Evolutionary conservation across 2,113 vertebrate species (phyloP), one percentile per base, ranked within the genome.

Genomic region (Pseudonaja textilis): DNA sequence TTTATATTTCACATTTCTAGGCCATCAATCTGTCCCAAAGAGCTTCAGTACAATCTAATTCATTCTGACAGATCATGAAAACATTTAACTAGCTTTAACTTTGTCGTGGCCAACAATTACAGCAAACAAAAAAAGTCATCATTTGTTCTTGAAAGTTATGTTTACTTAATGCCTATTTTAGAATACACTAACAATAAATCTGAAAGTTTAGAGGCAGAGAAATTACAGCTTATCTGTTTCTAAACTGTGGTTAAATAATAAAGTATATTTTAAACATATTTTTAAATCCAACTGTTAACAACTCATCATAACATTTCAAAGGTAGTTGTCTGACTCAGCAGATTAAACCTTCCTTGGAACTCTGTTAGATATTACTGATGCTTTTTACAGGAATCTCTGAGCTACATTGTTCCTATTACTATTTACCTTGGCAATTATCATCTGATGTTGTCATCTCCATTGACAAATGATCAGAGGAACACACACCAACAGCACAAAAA

Each of bases 61-160:
- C 54, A 59, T 81, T 95, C 85, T 88, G 93, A 94, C 95, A 89
- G 88, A 89, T 96, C 95, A 96, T 96, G 93, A 91, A 96, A 96
- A 90, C 18, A 11, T 96, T 93, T 94, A 92, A 95, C 95, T 89
- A n/a, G 95, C 96, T n/a, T 69, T 69, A 69, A 69, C 95, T 95
- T 96, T 96, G 94, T 87, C 64, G 93, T 94, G 95, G 93, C 92
- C 52, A 93, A n/a, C 94, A 94, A 85, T 89, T 91, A 94, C 1
- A 0, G 3, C 34, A 81, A 81, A 81, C 74, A 42, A 42, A 81
- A 81, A 81, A 81, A 52, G 14, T 6, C 45, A 87, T 88, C 1
- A 20, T 39, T 42, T 89, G 89, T 87, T 95, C 59, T 23, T 10
- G 0, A 92, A 94, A 88, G 88, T 92, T 7, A 26, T 52, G 1